Conservation (phyloP, 1,140 invertebrate genomes). For the Brachionus sp. region DNA sequence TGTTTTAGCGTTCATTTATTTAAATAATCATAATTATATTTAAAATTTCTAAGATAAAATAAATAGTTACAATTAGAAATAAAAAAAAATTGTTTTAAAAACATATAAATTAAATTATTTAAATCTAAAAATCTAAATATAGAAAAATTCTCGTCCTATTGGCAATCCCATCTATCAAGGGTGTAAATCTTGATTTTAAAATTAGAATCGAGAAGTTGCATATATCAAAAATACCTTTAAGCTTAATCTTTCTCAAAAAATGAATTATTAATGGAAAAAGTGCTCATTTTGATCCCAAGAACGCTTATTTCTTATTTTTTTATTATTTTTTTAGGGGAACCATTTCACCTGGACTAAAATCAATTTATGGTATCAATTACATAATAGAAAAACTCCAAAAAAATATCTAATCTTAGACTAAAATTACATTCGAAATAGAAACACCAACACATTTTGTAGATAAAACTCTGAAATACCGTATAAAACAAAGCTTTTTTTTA, state of each 20-base stretch:
- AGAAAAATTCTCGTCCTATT: not conserved
- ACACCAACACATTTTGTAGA: conserved; percentile 14
- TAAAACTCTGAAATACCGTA: not conserved
- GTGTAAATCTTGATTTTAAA: not conserved
- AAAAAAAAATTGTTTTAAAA: not conserved
- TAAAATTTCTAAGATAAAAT: too few species aligned
- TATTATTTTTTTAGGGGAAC: not conserved
- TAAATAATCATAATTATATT: too few species aligned
- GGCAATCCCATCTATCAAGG: not conserved
- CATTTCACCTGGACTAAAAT: not conserved
- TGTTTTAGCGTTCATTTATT: too few species aligned
- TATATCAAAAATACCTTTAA: not conserved
- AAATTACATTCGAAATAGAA: conserved; percentile 14
- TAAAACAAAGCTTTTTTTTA: not conserved
- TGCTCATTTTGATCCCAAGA: not conserved
- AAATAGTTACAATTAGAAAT: too few species aligned
- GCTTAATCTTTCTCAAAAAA: not conserved
- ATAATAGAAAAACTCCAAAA: not conserved
- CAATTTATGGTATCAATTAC: not conserved
- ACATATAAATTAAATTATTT: not conserved
- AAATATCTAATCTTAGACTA: conserved; percentile 39
- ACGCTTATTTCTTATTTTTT: not conserved
- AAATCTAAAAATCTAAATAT: not conserved
- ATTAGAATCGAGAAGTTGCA: not conserved
- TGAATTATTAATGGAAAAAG: not conserved